Evolutionary conservation across 2,888 invertebrate genomes (phyloP).

Genomic region (Gandaritis pyraliata): DNA sequence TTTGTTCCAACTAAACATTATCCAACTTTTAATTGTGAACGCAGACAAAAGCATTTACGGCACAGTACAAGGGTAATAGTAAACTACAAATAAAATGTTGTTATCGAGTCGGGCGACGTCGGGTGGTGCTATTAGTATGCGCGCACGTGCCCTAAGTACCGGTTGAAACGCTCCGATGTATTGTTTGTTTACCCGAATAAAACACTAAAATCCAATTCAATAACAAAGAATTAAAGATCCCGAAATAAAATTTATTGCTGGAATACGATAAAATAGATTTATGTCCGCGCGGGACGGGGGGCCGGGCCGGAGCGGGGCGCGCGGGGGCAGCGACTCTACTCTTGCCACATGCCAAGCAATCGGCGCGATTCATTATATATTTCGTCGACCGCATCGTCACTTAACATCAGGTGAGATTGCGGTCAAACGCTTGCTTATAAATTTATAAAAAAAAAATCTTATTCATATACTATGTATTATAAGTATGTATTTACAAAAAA

Average conservation of each 20-base stretch:
- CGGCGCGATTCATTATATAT: too few species aligned
- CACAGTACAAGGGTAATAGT: conserved; percentile 35
- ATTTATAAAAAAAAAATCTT: too few species aligned
- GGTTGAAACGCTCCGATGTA: conserved; percentile 76
- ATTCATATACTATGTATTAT: too few species aligned
- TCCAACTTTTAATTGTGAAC: conserved; percentile 80
- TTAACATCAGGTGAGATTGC: too few species aligned
- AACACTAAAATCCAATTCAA: conserved; percentile 85
- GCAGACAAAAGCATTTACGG: conserved; percentile 76
- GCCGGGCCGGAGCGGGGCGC: conserved; percentile 40
- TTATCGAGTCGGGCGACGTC: conserved; percentile 71
- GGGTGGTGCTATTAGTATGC: conserved; percentile 64
- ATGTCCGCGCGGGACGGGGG: conserved; percentile 68
- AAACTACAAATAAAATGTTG: conserved; percentile 78
- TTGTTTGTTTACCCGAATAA: conserved; percentile 84
- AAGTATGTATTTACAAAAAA: too few species aligned
- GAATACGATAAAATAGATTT: conserved; percentile 84
- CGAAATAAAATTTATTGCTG: conserved; percentile 84
- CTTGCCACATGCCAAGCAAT: background rate
- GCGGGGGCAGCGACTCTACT: conserved; percentile 39
- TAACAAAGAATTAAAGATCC: conserved; percentile 85
- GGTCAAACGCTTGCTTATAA: too few species aligned
- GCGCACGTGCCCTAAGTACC: conserved; percentile 80
- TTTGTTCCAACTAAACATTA: conserved; percentile 80
- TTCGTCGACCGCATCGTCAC: too few species aligned